phyloP scores from a whole-genome alignment of 2,113 vertebrate species.

The Lepus americanus region DNA sequence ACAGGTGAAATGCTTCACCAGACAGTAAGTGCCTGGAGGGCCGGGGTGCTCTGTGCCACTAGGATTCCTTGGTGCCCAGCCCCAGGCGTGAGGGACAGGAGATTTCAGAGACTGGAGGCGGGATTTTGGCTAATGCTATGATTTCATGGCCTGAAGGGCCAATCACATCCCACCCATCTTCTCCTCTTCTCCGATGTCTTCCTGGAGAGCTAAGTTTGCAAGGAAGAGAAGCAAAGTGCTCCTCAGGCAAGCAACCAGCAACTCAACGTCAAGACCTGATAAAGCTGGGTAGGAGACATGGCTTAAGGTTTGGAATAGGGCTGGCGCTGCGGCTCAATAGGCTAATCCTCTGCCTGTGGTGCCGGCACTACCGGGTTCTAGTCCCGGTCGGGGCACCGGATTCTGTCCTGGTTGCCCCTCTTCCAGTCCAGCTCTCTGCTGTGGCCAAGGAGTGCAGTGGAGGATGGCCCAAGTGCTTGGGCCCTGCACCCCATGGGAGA shows the following conservation, averaged over 20 bases:
- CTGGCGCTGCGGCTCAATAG: no score
- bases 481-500: no score
- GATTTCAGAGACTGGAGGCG: background rate
- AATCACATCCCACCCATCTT: background rate
- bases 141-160: background rate
- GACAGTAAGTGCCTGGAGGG: background rate
- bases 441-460: no score
- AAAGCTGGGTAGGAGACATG: background rate
- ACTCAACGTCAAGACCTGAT: slow-evolving; percentile 9
- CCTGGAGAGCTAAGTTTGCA: background rate
- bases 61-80: background rate
- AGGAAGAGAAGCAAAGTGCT: background rate
- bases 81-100: background rate
- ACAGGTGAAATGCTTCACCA: background rate
- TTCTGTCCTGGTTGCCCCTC: no score
- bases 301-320: background rate
- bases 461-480: no score
- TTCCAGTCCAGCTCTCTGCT: no score
- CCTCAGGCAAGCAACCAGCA: background rate
- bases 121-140: slow-evolving; percentile 12
- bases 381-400: no score
- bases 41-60: background rate
- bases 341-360: no score
- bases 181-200: background rate
- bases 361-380: no score